phyloP scores from a whole-genome alignment of 2,113 vertebrate species.

The Hylia prasina region DNA sequence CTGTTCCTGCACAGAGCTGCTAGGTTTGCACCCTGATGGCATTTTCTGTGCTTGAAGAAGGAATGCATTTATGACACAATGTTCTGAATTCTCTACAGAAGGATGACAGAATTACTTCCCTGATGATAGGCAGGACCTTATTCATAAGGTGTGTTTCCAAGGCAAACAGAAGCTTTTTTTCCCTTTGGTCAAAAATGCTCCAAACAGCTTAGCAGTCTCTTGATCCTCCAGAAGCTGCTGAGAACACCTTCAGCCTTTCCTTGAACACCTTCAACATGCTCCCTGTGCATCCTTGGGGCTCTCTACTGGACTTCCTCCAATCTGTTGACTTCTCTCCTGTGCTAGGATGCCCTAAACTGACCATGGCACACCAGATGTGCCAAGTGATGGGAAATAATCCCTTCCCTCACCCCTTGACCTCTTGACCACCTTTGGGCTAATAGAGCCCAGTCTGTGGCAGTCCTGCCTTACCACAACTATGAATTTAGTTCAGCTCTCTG shows the following conservation, averaged over 20 bases:
- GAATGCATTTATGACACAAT: not conserved
- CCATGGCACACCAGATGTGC: not conserved
- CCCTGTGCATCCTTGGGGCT: not conserved
- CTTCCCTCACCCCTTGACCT: not conserved
- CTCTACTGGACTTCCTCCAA: not conserved
- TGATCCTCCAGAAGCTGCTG: not conserved
- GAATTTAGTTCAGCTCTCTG: not conserved
- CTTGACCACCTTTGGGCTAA: not conserved
- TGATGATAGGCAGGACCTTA: not conserved
- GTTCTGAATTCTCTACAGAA: not conserved
- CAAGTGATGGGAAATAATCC: not conserved
- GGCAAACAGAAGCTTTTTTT: not conserved
- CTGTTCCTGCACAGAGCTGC: not conserved
- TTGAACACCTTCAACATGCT: not conserved
- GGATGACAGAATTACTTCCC: not conserved
- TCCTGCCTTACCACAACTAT: not conserved
- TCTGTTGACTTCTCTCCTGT: not conserved
- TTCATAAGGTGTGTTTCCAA: not conserved
- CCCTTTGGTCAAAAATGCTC: not conserved
- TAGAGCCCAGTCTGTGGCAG: not conserved
- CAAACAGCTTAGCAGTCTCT: not conserved
- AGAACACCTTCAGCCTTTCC: not conserved
- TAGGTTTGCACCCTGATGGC: not conserved
- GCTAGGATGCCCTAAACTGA: not conserved
- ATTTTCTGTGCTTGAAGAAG: not conserved